Evolutionary conservation across 2,888 invertebrate species (phyloP).

Genomic region (Drosophila neonasuta): DNA sequence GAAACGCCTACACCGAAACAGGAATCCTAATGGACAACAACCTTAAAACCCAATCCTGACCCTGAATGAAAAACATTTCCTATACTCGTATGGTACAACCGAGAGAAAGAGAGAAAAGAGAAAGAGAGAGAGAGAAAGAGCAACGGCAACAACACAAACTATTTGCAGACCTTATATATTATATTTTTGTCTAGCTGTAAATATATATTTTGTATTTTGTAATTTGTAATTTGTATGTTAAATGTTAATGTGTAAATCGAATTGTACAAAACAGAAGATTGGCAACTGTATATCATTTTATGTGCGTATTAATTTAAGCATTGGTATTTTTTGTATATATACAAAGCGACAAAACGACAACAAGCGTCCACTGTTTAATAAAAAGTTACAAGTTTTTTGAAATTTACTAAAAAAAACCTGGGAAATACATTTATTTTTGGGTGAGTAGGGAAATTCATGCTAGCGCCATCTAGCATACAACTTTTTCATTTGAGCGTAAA

Average conservation of each 20-base stretch:
- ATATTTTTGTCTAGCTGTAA: constrained; percentile 65
- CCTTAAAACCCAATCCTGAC: constrained; percentile 22
- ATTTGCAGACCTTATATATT: constrained; percentile 51
- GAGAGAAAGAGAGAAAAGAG: constrained; percentile 7
- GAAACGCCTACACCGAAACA: constrained; percentile 42
- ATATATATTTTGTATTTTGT: constrained; percentile 59
- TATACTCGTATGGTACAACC: constrained; percentile 43
- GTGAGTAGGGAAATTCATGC: neutral
- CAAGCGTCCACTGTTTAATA: constrained; percentile 70
- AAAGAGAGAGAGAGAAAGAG: constrained; percentile 5
- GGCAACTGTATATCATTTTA: constrained; percentile 57
- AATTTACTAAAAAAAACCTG: constrained; percentile 45
- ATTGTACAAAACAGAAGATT: constrained; percentile 66
- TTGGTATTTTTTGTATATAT: constrained; percentile 69
- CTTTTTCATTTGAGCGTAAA: neutral
- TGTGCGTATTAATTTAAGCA: constrained; percentile 61
- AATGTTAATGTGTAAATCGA: constrained; percentile 63
- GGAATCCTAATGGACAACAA: constrained; percentile 43
- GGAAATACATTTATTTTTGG: neutral
- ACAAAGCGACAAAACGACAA: constrained; percentile 40
- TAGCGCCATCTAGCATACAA: neutral
- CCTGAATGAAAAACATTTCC: constrained; percentile 41
- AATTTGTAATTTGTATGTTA: constrained; percentile 57
- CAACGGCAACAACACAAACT: constrained; percentile 37
- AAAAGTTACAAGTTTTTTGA: constrained; percentile 74